Base-by-base conservation (phyloP, 2,888 invertebrate species). In the Strigamia transsilvanica region DNA sequence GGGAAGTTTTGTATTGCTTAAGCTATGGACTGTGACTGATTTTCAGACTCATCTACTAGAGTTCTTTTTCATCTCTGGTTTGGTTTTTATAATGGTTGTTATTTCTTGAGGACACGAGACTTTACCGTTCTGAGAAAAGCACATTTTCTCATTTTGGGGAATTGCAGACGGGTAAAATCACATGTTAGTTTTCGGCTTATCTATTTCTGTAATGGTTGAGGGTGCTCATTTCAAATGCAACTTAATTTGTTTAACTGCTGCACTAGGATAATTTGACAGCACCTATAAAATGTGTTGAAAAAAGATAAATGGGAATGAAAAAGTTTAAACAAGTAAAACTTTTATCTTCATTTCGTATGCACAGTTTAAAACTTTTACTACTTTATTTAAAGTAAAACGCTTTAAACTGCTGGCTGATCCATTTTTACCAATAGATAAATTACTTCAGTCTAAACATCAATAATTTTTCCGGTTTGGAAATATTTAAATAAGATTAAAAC, bases 231-330 rank as follows among this genome's bases (percentile, higher is more conserved):
- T 56, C 56, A 18, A 56, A 56, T 56, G 56, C 56, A 56, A 56
- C 56, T 56, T 56, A 56, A 56, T 56, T 56, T 56, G 56, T 56
- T 56, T 56, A 56, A 56, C 56, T 56, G 56, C 56, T 56, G 56
- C 56, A 56, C 56, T 56, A n/a, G 56, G 56, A 56, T 56, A 56
- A 56, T 56, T 56, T 56, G 56, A 56, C 56, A 21, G 56, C 56
- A 18, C 56, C 56, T 56, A 56, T 56, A 56, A 56, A 56, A 56
- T 56, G 56, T 56, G 56, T 56, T 56, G 56, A 18, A 56, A 56
- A 56, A 56, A 56, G 56, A 56, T 56, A 56, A 56, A 56, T 56
- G 56, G 18, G 56, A 56, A 56, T 56, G 56, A 56, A 56, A 56
- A 56, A 56, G 56, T 56, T 56, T 56, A 56, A 18, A 56, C 56